Evolutionary conservation across 1,140 invertebrate genomes (phyloP).

Genomic region (Drosophila pachea): DNA sequence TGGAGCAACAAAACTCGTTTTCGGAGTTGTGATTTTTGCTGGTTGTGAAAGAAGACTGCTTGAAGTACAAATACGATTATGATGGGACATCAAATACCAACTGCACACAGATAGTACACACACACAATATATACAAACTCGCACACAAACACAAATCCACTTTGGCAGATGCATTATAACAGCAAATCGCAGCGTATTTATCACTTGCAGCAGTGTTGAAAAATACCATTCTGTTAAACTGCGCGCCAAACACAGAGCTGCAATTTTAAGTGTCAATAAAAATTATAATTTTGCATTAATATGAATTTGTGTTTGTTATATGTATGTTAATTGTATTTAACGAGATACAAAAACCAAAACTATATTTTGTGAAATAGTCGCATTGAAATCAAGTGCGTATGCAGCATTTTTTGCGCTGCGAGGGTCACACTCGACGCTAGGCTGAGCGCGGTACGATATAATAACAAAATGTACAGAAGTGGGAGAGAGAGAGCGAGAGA

Average conservation of each 20-base stretch:
- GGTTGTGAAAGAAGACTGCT: conserved; percentile 20
- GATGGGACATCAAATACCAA: conserved; percentile 25
- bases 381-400: conserved; percentile 12
- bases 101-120: conserved; percentile 1
- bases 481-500: background rate
- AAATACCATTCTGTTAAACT: conserved; percentile 16
- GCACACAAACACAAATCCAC: background rate
- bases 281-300: no score
- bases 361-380: background rate
- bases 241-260: conserved; percentile 35
- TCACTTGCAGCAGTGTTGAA: conserved; percentile 29
- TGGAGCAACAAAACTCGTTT: conserved; percentile 61
- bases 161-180: conserved; percentile 8
- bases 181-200: conserved; percentile 8
- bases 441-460: conserved; percentile 28
- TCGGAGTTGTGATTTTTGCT: conserved; percentile 52
- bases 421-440: conserved; percentile 39
- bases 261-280: conserved; percentile 3
- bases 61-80: conserved; percentile 33
- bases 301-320: no score
- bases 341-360: background rate
- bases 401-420: conserved; percentile 1
- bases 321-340: conserved; percentile 3
- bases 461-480: conserved; percentile 38
- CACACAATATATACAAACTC: conserved; percentile 11